These are phyloP conservation scores for Seriola dumerili DNA, from an alignment of 2,113 vertebrate genomes.

Conservation along the genomic window DNA sequence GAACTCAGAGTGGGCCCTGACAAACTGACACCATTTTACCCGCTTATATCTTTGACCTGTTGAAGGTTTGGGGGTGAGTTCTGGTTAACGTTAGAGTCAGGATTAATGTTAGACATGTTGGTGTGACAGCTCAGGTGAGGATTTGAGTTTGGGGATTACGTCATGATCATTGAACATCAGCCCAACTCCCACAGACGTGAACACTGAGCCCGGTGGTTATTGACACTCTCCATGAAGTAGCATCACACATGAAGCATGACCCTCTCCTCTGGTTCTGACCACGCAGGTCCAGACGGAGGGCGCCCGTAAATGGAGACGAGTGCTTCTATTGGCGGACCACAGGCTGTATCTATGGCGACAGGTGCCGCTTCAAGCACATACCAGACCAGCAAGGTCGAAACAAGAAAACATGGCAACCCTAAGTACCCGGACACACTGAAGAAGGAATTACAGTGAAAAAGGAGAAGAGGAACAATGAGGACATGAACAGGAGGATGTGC, in stretches of 20 bases:
- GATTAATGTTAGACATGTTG: not conserved
- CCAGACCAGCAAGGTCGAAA: conserved; percentile 38
- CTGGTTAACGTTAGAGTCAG: not conserved
- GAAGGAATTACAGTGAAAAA: not conserved
- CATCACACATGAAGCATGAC: not conserved
- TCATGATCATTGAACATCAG: no score
- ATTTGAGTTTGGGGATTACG: no score
- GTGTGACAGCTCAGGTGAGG: no score
- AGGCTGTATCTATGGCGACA: conserved; percentile 54
- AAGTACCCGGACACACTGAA: not conserved
- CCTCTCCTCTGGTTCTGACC: not conserved
- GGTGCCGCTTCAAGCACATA: conserved; percentile 60
- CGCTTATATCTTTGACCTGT: no score
- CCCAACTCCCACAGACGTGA: no score
- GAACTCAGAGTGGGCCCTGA: not conserved
- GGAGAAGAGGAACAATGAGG: not conserved
- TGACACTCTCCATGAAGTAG: no score
- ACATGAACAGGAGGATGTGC: not conserved
- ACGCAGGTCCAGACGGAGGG: conserved; percentile 29
- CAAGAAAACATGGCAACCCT: conserved; percentile 26
- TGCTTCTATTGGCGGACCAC: conserved; percentile 62
- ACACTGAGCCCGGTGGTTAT: no score
- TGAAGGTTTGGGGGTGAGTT: no score
- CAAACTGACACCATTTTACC: not conserved
- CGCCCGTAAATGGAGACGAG: not conserved